These are phyloP conservation scores for Minunthozetes semirufus DNA, from an alignment of 2,888 invertebrate species.

Conservation along the genomic window DNA sequence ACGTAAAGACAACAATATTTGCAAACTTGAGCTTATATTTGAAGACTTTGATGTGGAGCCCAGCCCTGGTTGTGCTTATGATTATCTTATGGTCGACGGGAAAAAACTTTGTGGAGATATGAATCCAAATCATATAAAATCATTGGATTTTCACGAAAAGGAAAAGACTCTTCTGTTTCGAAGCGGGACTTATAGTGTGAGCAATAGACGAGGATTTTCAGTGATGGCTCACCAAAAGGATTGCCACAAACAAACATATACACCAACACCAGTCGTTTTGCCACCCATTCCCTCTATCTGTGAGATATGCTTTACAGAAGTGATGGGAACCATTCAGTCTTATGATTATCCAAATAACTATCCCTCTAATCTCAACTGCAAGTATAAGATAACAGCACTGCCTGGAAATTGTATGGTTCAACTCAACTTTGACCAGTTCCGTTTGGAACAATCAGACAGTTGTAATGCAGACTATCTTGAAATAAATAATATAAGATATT, in stretches of 20 bases:
- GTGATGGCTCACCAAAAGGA: slow-evolving; percentile 42
- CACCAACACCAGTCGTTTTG: slow-evolving; percentile 1
- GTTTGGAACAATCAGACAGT: slow-evolving; percentile 39
- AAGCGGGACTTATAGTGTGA: slow-evolving; percentile 39
- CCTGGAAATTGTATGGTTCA: slow-evolving; percentile 43
- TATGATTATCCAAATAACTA: slow-evolving; percentile 43
- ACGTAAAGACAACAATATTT: slow-evolving; percentile 40
- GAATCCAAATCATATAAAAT: slow-evolving; percentile 28
- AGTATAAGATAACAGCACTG: slow-evolving; percentile 41
- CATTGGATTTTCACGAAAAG: slow-evolving; percentile 35
- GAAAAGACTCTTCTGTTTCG: slow-evolving; percentile 42
- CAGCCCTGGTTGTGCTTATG: slow-evolving; percentile 43
- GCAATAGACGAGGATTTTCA: slow-evolving; percentile 43
- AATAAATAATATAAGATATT: slow-evolving; percentile 43
- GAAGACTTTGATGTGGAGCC: slow-evolving; percentile 44
- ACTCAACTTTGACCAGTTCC: slow-evolving; percentile 44
- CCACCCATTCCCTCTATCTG: slow-evolving; percentile 38
- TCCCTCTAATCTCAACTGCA: slow-evolving; percentile 42
- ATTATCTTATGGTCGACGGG: slow-evolving; percentile 43
- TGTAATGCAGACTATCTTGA: slow-evolving; percentile 43
- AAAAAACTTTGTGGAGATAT: slow-evolving; percentile 42
- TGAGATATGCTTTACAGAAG: slow-evolving; percentile 42
- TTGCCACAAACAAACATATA: slow-evolving; percentile 36
- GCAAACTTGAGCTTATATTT: slow-evolving; percentile 43
- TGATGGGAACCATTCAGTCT: slow-evolving; percentile 42